Evolutionary conservation across 2,113 vertebrate genomes (phyloP).

Genomic region (Dasyurus viverrinus): DNA sequence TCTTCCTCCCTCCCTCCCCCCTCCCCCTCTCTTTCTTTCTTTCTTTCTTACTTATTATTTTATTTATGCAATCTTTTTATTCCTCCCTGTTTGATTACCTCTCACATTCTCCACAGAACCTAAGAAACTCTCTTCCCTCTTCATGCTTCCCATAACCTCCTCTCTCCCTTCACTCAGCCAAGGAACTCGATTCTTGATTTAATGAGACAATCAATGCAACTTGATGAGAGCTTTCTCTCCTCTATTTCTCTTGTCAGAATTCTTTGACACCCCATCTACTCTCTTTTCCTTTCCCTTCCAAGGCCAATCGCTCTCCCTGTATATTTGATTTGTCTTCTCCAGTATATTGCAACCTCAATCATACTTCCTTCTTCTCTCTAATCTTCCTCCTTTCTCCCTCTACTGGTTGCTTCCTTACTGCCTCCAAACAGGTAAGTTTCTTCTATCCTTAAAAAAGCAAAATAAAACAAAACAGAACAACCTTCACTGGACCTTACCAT

Average conservation of each 20-base stretch:
- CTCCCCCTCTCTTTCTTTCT: too few relatives aligned
- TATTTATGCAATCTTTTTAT: not conserved
- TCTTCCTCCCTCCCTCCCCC: too few relatives aligned
- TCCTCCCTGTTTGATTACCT: not conserved
- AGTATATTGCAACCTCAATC: not conserved
- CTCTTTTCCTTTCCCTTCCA: not conserved
- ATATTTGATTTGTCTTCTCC: not conserved
- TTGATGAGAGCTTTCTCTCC: not conserved
- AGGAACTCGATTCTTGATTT: not conserved
- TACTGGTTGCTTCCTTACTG: not conserved
- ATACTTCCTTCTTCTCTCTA: not conserved
- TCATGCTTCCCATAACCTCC: not conserved
- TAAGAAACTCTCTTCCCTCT: not conserved
- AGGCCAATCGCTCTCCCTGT: not conserved
- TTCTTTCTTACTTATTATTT: too few relatives aligned
- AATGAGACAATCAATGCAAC: not conserved
- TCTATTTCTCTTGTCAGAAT: not conserved
- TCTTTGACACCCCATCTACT: not conserved
- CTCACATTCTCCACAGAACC: not conserved
- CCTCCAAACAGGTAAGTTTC: not conserved
- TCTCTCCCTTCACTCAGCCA: not conserved
- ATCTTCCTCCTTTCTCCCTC: not conserved
- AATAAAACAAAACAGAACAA: not conserved
- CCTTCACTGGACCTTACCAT: not conserved
- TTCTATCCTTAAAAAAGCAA: not conserved